Conservation (phyloP, 1,140 invertebrate species). For the Prorops nasuta region DNA sequence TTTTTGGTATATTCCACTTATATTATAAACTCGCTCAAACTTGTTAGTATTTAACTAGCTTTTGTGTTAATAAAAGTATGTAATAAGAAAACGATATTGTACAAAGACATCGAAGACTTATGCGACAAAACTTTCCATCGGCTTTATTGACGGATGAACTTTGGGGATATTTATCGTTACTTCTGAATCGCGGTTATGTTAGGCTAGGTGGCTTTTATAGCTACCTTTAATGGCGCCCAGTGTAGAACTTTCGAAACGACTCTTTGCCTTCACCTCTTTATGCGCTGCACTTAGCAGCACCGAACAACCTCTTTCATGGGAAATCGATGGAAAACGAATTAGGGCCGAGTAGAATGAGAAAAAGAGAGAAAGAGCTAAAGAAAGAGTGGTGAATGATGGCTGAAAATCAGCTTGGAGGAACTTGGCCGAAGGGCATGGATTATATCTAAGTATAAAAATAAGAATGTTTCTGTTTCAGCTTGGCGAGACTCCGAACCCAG, state of each 20-base stretch:
- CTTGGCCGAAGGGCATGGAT: neutral
- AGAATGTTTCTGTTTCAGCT: constrained; percentile 65
- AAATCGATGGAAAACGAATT: constrained; percentile 46
- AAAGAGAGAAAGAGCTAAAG: neutral
- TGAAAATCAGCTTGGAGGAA: neutral
- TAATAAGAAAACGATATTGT: too few relatives aligned
- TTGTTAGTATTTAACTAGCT: too few relatives aligned
- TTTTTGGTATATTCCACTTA: too few relatives aligned
- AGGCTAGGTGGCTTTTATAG: constrained; percentile 36
- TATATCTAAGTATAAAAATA: constrained; percentile 1
- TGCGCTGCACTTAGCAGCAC: constrained; percentile 37
- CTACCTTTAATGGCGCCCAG: constrained; percentile 40
- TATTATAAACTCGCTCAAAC: too few relatives aligned
- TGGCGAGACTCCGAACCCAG: constrained; percentile 79
- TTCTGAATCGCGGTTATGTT: constrained; percentile 18
- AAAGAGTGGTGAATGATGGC: neutral
- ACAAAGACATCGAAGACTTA: too few relatives aligned
- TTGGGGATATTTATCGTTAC: too few relatives aligned
- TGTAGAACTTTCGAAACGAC: constrained; percentile 42
- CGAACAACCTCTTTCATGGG: constrained; percentile 37
- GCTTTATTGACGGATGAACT: too few relatives aligned
- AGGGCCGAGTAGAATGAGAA: constrained; percentile 17
- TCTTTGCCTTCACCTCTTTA: constrained; percentile 40
- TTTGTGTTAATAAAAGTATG: too few relatives aligned
- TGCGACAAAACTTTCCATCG: too few relatives aligned